phyloP scores from a whole-genome alignment of 2,888 invertebrate genomes.

The Pollenia griseotomentosa region DNA sequence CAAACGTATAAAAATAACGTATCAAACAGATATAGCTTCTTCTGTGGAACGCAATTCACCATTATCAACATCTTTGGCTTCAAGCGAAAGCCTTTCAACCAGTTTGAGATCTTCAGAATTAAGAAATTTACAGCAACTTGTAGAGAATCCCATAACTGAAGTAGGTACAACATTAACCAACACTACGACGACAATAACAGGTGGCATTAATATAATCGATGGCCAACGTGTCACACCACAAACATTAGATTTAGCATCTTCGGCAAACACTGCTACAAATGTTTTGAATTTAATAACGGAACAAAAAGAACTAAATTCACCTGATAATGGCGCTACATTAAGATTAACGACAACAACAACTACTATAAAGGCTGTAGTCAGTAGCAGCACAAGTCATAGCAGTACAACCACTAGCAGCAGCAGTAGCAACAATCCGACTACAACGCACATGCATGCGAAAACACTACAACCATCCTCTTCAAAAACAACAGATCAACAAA shows the following conservation, averaged over 20 bases:
- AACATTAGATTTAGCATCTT: slow-evolving; percentile 80
- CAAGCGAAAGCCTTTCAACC: slow-evolving; percentile 85
- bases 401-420: slow-evolving; percentile 24
- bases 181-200: slow-evolving; percentile 57
- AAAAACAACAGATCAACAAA: slow-evolving; percentile 72
- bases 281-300: slow-evolving; percentile 71
- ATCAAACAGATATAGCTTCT: slow-evolving; percentile 84
- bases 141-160: slow-evolving; percentile 80
- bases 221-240: slow-evolving; percentile 78
- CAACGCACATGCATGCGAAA: slow-evolving; percentile 77
- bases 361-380: slow-evolving; percentile 58
- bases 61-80: slow-evolving; percentile 87
- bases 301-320: slow-evolving; percentile 59
- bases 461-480: slow-evolving; percentile 74
- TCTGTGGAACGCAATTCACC: slow-evolving; percentile 86
- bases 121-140: slow-evolving; percentile 86
- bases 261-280: slow-evolving; percentile 79
- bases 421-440: slow-evolving; percentile 73
- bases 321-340: slow-evolving; percentile 32
- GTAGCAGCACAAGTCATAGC: slow-evolving; percentile 64
- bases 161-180: slow-evolving; percentile 42
- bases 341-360: slow-evolving; percentile 58
- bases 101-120: slow-evolving; percentile 85
- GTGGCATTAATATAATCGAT: slow-evolving; percentile 76
- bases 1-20: neutral